Base-by-base conservation (phyloP, 2,797 vertebrate species). In the Anisognathus igniventris region DNA sequence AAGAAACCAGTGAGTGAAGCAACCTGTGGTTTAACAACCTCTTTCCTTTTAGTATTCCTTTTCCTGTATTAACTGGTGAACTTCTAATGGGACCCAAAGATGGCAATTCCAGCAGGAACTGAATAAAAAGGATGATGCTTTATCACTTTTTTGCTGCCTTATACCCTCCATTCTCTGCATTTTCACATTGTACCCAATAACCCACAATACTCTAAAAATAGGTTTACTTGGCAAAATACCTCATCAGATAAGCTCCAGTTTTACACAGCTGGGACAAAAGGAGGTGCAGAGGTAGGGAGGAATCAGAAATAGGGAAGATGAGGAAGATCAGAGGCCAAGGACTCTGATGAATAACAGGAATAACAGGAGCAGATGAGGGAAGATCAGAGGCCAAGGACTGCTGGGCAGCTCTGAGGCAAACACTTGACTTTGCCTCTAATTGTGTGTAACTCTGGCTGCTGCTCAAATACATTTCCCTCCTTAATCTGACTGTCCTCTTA, bases 201-300 rank as follows among this genome's bases (percentile, higher is more conserved):
- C 70, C 83, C 86, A 92, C 80, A 67, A 15, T 65, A 37, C 47
- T 50, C 86, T 84, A 92, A 90, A 92, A 94, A 86, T 86, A 88
- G 54, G 7, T 42, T 81, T 81, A 54, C 86, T 73, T 70, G 74
- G 45, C 42, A 96, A 92, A 93, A 94, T 62, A 48, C 5, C 24
- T 62, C 19, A 62, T 56, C 67, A 92, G 64, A 85, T 40, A 73
- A 62, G 33, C 13, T 91, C 45, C 31, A 42, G 10, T 91, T 85
- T 53, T 73, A 71, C 31, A 57, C 51, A 87, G 3, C 20, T 8
- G 37, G 37, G 66, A 81, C 23, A 76, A 70, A 85, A 72, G 4
- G 62, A 75, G 27, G 35, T 57, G 35, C 45, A 75, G 31, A 88
- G 25, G 61, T 30, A 72, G 44, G 44, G 28, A 86, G 33, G 14